phyloP scores from a whole-genome alignment of 64 coral and sea anemone species.

The Dendronephthya gigantea region DNA sequence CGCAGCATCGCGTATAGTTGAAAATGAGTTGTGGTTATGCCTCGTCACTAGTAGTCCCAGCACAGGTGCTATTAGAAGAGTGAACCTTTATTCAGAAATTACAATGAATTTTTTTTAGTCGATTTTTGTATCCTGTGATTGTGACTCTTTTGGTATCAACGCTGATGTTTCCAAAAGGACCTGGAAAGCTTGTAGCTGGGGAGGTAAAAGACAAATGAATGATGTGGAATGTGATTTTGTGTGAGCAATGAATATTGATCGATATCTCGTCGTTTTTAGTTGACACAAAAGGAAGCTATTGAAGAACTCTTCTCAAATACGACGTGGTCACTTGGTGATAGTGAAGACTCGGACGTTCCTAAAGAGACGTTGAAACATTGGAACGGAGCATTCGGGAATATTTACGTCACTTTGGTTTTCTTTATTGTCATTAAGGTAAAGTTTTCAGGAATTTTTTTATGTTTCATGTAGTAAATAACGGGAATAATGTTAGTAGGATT shows the following conservation, averaged over 20 bases:
- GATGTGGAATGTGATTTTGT: neutral
- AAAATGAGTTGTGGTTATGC: too few species aligned
- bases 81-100: neutral
- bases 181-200: conserved; percentile 88
- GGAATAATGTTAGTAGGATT: too few species aligned
- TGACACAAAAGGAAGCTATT: conserved; percentile 82
- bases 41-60: too few species aligned
- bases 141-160: conserved; percentile 78
- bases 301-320: conserved; percentile 88
- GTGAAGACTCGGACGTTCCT: conserved; percentile 63
- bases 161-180: conserved; percentile 78
- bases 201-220: conserved; percentile 41
- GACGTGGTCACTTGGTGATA: conserved; percentile 65
- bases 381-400: conserved; percentile 89
- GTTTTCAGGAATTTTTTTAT: neutral
- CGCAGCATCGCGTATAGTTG: neutral
- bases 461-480: neutral
- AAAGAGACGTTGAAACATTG: conserved; percentile 46
- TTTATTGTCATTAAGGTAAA: conserved; percentile 96
- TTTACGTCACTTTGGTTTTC: conserved; percentile 87
- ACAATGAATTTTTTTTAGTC: conserved; percentile 41
- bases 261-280: conserved; percentile 17
- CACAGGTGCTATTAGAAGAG: too few species aligned
- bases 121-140: conserved; percentile 83
- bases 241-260: neutral